Base-by-base conservation (phyloP, 2,888 invertebrate genomes). In the Spilosoma lubricipeda region DNA sequence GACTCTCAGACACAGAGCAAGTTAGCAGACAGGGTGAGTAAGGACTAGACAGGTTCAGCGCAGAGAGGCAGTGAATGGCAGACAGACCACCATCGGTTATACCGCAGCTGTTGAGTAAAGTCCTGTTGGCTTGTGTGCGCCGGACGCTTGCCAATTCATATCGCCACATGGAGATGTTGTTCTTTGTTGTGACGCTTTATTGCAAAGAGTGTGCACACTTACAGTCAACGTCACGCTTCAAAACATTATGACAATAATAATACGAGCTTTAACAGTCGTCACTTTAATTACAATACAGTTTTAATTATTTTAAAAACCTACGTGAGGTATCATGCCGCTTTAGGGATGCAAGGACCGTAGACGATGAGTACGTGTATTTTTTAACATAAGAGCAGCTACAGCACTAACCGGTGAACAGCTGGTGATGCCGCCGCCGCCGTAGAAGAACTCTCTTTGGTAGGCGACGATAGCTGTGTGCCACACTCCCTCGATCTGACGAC, bases 401-500 rank as follows among this genome's bases (percentile, higher is more conserved):
- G 59, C 84, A 97, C 98, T 97, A 94, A 98, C 99, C 84, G 98
- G 98, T 82, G 96, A 94, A 90, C 98, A 97, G 90, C 96, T 97
- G 90, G 97, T 97, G 86, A 99, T 97, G 76, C 99, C 99, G 70
- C 93, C 95, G 63, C 97, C 97, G 33, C 99, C 98, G 92, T 97
- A 99, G 95, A 98, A 99, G 93, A 97, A 98, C 95, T 99, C 99
- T 82, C 97, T 96, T 70, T 97, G 98, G 94, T 97, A 98, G 27
- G 97, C 98, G 80, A 99, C 98, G 79, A 99, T 96, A n/a, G 97
- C 97, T n/a, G 99, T 99, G 94, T 99, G 99, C 99, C 99, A 99
- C 87, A 99, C 97, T 74, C 99, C 99, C 88, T 99, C 98, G 80
- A 99, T 96, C 87, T 97, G 97, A 85, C 97, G 97, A 66, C 98